Evolutionary conservation across 2,113 vertebrate species (phyloP).

Genomic region (Aegypius monachus): DNA sequence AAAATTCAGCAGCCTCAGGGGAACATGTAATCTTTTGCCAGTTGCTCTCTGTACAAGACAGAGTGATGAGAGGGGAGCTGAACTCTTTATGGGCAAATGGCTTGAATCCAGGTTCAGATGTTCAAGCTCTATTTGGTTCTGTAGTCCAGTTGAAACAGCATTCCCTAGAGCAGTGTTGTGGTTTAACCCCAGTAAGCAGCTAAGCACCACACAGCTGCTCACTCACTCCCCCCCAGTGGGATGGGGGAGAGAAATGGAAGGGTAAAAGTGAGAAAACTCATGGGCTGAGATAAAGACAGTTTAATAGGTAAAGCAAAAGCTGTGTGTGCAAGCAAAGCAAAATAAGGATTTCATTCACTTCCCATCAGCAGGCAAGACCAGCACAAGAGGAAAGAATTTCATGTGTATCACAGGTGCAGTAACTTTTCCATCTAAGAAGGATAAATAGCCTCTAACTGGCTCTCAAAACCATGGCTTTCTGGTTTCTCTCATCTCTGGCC

Average conservation of each 20-base stretch:
- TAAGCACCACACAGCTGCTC: too few species aligned
- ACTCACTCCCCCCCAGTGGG: too few species aligned
- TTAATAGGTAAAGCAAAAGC: too few species aligned
- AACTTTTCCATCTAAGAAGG: background rate
- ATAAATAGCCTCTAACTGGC: background rate
- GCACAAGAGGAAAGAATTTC: background rate
- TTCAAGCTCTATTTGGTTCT: background rate
- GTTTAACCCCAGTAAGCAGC: too few species aligned
- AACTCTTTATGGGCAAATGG: background rate
- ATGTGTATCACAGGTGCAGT: background rate
- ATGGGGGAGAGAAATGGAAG: too few species aligned
- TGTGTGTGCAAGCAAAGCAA: too few species aligned
- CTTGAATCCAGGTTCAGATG: background rate
- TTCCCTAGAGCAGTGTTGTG: background rate
- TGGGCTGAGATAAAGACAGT: too few species aligned
- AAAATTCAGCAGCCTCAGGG: background rate
- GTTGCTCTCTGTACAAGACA: background rate
- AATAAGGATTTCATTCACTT: too few species aligned
- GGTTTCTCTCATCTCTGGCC: background rate
- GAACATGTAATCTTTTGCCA: background rate
- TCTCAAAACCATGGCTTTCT: background rate
- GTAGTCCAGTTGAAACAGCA: background rate
- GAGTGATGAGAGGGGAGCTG: background rate
- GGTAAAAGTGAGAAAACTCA: too few species aligned
- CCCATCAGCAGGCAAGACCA: too few species aligned